Base-by-base conservation (phyloP, 2,888 invertebrate genomes). In the Noctua janthe region DNA sequence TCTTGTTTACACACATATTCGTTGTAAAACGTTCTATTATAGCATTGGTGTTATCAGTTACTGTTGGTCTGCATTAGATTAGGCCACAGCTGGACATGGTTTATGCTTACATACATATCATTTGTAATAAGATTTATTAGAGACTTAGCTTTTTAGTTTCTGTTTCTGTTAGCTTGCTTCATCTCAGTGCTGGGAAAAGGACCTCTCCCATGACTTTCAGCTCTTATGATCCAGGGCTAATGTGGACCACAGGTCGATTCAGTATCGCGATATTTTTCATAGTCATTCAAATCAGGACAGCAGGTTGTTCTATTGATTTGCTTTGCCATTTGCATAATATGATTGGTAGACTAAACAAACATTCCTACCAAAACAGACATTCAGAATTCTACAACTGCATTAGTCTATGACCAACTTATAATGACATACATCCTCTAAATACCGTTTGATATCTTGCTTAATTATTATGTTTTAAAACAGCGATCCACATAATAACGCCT, bases 341-440 rank as follows among this genome's bases (percentile, higher is more conserved):
- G 56, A 70, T 73, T 51, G 39, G 49, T 64, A 70, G 15, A 73
- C 35, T 51, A 66, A 66, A 81, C 43, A 59, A 71, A 81, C 71
- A 81, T 81, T 82, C 72, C 47, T 73, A 29, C 15, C 6, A 56
- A 82, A 82, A 29, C 39, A 70, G 20, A 15, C 64, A 66, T 76
- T 82, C 17, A 17, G 35, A 70, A 86, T 81, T 51, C 43, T 69
- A 71, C 49, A 49, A 70, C 54, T 43, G 29, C n/a, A 62, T 59
- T 74, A 69, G 43, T 39, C 51, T 71, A 29, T 47, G 10, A 29
- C 13, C 29, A 66, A 64, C 15, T 49, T 29, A 56, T 35, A 62
- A n/a, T 20, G 67, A 62, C 69, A 87, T 78, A 75, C 79, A 73
- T 84, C 71, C 35, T 66, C 43, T 71, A 47, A 75, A 87, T 84